Evolutionary conservation across 2,888 invertebrate species (phyloP).

Genomic region (Thecophora atra): DNA sequence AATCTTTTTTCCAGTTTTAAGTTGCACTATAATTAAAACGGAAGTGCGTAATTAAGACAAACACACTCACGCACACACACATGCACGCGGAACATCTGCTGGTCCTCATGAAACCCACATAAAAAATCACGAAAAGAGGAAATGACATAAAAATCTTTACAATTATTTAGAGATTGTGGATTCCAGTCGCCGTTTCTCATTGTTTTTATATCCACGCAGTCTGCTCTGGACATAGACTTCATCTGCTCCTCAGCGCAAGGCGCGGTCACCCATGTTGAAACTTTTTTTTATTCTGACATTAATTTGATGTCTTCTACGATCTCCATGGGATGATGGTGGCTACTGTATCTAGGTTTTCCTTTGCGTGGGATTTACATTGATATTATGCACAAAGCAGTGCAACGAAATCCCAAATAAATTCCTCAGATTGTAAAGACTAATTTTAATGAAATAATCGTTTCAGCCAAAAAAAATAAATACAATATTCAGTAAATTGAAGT

Average conservation of each 20-base stretch:
- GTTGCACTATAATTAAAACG: slow-evolving; percentile 13
- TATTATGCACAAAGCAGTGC: too few species aligned
- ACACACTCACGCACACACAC: not conserved
- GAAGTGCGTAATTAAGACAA: slow-evolving; percentile 8
- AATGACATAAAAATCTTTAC: slow-evolving; percentile 52
- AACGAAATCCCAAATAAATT: too few species aligned
- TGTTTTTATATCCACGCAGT: slow-evolving; percentile 26
- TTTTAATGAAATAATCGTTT: too few species aligned
- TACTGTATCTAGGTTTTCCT: too few species aligned
- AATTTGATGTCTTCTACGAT: not conserved
- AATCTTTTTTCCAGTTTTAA: not conserved
- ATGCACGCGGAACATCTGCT: not conserved
- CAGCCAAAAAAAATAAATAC: too few species aligned
- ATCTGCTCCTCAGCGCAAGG: not conserved
- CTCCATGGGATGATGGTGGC: not conserved
- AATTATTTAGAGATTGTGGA: slow-evolving; percentile 32
- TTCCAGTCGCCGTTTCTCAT: slow-evolving; percentile 4
- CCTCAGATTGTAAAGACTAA: too few species aligned
- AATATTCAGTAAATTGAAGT: too few species aligned
- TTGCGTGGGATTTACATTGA: too few species aligned
- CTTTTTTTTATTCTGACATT: not conserved
- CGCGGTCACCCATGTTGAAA: not conserved
- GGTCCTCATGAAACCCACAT: slow-evolving; percentile 14
- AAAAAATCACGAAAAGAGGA: slow-evolving; percentile 51
- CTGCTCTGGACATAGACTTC: slow-evolving; percentile 8